phyloP scores from a whole-genome alignment of 2,797 vertebrate species.

The Neoniphon sammara region DNA sequence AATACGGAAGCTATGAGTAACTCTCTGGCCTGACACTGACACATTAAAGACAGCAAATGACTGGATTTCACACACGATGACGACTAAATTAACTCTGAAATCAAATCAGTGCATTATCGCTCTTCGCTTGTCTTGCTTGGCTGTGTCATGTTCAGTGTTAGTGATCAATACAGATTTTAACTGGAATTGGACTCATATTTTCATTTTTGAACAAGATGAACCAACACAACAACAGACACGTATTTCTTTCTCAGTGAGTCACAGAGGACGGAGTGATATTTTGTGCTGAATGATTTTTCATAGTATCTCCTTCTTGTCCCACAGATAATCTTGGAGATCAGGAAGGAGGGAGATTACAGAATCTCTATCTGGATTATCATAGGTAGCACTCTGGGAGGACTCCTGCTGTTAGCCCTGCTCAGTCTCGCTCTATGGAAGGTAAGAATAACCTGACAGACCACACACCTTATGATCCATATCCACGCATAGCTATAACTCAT shows the following conservation, averaged over 20 bases:
- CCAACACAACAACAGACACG: not conserved
- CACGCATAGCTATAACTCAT: not conserved
- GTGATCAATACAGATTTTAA: not conserved
- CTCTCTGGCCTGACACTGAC: not conserved
- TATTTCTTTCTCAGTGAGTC: not conserved
- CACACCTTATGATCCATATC: not conserved
- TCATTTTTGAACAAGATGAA: not conserved
- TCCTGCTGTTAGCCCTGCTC: slow-evolving; percentile 92
- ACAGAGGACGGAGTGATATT: not conserved
- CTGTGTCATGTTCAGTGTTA: not conserved
- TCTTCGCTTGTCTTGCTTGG: not conserved
- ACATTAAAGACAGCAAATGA: not conserved
- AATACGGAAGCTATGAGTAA: not conserved
- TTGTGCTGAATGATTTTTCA: not conserved
- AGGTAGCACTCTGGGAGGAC: slow-evolving; percentile 93
- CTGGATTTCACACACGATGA: not conserved
- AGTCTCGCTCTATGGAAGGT: slow-evolving; percentile 96
- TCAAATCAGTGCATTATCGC: no score
- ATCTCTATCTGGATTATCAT: slow-evolving; percentile 95
- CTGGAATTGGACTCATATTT: no score
- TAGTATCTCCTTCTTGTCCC: not conserved
- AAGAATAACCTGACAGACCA: slow-evolving; percentile 46
- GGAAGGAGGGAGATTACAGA: slow-evolving; percentile 91
- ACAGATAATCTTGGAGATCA: slow-evolving; percentile 92
- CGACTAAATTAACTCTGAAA: not conserved